Base-by-base conservation (phyloP, 2,113 vertebrate species). In the Xenopus tropicalis region DNA sequence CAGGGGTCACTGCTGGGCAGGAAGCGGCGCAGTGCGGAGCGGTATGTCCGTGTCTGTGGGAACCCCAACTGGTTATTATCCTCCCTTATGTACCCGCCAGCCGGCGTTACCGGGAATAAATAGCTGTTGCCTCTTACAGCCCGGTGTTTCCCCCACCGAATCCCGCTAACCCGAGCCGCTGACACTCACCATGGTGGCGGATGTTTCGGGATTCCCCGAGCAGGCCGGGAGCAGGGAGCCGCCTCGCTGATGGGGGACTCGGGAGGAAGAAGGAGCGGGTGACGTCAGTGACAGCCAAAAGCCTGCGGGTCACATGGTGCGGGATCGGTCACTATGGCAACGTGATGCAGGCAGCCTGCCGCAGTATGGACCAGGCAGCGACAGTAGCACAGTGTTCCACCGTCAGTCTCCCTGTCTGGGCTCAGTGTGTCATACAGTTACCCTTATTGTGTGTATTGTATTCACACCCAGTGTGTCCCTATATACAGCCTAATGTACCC, bases 161-260 rank as follows among this genome's bases (percentile, higher is more conserved):
- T 19, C 21, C 1, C 8, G 2, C n/a, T 5, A 10, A 1, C 14
- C 3, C 52, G 52, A 17, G 8, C 63, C 16, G 13, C 23, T 24
- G 17, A 11, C 29, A 66, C 84, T 81, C 66, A 83, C 79, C 78
- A 19, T 63, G 9, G 29, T 11, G 52, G 58, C 62, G 8, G 62
- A 69, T 10, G 59, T 48, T 48, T 44, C 21, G 11, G 25, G 61
- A 22, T 69, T 17, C 13, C 37, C 3, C 73, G 68, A 19, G 37
- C 54, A 61, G 22, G 25, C 52, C 44, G 67, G 61, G 46, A 62
- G 72, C 43, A 17, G 4, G 56, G 59, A 59, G 71, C 52, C 42
- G 71, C 71, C 71, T 74, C 71, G 54, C 25, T 68, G 57, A 67
- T 37, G 67, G 71, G 73, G 66, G 71, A 66, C 22, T 29, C 69